Evolutionary conservation across 2,113 vertebrate genomes (phyloP).

Genomic region (Macquaria ambigua): DNA sequence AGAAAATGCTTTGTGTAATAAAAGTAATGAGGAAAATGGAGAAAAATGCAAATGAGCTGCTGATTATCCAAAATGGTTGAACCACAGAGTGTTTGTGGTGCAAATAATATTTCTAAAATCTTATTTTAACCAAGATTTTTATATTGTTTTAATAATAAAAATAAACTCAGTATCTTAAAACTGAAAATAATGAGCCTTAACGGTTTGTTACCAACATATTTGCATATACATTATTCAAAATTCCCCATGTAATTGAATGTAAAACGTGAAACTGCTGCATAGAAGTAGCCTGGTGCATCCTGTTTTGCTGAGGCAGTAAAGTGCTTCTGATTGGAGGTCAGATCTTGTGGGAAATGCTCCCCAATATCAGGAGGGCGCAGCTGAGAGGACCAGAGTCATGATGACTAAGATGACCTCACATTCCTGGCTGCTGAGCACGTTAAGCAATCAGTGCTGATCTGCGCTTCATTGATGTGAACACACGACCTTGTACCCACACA

Average conservation of each 20-base stretch:
- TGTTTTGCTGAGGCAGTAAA: constrained; percentile 19
- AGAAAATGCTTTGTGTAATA: neutral
- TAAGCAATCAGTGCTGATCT: constrained; percentile 43
- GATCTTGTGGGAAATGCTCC: constrained; percentile 41
- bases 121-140: neutral
- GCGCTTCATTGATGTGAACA: constrained; percentile 2
- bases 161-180: neutral
- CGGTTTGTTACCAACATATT: neutral
- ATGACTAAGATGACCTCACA: constrained; percentile 23
- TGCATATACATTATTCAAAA: neutral
- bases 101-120: neutral
- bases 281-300: neutral
- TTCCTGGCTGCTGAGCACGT: constrained; percentile 28
- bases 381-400: constrained; percentile 18
- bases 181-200: neutral
- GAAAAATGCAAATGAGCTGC: constrained; percentile 11
- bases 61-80: neutral
- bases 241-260: neutral
- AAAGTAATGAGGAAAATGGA: constrained; percentile 8
- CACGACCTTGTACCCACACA: constrained; percentile 11
- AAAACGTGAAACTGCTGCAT: neutral
- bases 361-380: constrained; percentile 2
- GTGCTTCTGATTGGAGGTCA: constrained; percentile 32
- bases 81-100: neutral
- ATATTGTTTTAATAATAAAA: neutral